Percentiles rank a stretch among this genome's conserved stretches.
Conservation (phyloP, 2,797 vertebrate species). For the Syncerus caffer region DNA sequence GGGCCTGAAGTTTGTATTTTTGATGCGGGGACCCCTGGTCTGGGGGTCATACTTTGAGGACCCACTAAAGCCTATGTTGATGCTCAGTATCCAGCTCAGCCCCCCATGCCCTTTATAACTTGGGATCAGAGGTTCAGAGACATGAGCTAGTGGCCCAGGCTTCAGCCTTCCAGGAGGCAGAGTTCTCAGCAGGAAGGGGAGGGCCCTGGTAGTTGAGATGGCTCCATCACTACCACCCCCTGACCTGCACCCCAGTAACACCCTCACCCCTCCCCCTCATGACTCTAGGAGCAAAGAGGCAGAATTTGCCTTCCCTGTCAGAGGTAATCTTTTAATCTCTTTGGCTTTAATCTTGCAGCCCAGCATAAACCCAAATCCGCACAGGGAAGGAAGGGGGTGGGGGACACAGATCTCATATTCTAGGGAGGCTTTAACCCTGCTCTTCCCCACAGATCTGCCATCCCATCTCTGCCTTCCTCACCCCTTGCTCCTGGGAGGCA, state of each 20-base stretch:
- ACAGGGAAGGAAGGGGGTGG: slow-evolving; percentile 37
- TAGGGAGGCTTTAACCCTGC: slow-evolving; percentile 12
- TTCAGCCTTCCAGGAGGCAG: not conserved
- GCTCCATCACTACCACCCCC: no score
- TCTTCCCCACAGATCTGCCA: not conserved
- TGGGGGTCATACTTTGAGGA: not conserved
- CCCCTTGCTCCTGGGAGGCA: not conserved
- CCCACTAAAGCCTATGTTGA: not conserved
- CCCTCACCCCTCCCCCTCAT: not conserved
- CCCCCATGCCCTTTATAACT: not conserved
- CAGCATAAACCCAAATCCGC: slow-evolving; percentile 69
- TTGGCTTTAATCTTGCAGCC: slow-evolving; percentile 75
- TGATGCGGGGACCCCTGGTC: not conserved
- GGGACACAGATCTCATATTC: not conserved
- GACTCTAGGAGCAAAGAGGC: slow-evolving; percentile 54
- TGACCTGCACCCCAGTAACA: not conserved
- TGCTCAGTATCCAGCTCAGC: not conserved
- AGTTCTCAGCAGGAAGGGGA: not conserved
- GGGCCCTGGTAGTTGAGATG: not conserved
- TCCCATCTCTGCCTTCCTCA: not conserved
- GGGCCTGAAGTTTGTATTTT: not conserved
- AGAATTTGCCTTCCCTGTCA: slow-evolving; percentile 71
- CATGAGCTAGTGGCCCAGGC: not conserved
- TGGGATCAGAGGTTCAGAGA: not conserved
- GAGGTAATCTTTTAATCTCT: slow-evolving; percentile 82